phyloP scores from a whole-genome alignment of 2,888 invertebrate species.

The Clivina fossor region DNA sequence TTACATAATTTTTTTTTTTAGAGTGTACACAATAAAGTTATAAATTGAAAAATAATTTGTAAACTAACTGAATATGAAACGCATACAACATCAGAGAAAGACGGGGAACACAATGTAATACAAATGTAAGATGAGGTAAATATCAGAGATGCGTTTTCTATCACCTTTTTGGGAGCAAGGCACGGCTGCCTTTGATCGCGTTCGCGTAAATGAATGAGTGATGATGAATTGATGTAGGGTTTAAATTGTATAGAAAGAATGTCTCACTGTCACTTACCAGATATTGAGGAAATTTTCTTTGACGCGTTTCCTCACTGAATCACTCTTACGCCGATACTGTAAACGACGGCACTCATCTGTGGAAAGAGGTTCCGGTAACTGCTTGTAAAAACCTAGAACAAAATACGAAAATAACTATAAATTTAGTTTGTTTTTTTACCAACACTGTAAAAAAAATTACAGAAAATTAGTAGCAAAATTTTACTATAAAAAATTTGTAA shows the following conservation, averaged over 20 bases:
- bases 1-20: background rate
- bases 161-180: no score
- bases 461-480: no score
- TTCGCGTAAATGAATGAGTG: no score
- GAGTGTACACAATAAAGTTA: background rate
- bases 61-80: background rate
- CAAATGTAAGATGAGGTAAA: no score
- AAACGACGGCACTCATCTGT: slow-evolving; percentile 59
- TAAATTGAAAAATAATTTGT: background rate
- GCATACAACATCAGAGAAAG: background rate
- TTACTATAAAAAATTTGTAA: no score
- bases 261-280: slow-evolving; percentile 59
- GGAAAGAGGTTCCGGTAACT: slow-evolving; percentile 61
- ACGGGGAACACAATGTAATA: no score
- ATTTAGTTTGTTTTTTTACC: slow-evolving; percentile 10
- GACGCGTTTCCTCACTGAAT: slow-evolving; percentile 60
- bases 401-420: background rate
- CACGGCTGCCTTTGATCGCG: no score
- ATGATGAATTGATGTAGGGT: no score
- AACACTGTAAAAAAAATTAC: no score
- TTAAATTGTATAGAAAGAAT: background rate
- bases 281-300: slow-evolving; percentile 63
- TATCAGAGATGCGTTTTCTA: no score
- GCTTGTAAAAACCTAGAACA: slow-evolving; percentile 62
- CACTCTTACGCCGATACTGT: slow-evolving; percentile 62